Evolutionary conservation across 64 coral and sea anemone species (phyloP), one percentile per base, ranked within the genome.

Genomic region (Dendrophyllia cribrosa): DNA sequence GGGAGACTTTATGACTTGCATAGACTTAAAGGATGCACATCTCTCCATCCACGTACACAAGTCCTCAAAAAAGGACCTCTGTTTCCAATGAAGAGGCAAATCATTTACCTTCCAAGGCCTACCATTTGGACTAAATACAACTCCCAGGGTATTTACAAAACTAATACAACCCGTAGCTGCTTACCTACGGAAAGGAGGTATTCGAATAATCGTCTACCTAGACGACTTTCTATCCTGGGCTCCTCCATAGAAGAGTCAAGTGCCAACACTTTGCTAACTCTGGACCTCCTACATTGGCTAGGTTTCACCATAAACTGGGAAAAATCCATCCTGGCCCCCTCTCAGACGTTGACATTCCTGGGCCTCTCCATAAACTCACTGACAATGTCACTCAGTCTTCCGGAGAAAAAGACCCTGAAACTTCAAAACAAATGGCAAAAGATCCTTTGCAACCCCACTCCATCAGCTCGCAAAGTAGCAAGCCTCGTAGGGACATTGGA

Each of bases 21-120:
- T 93, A 21, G 83, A 86, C 23, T 21, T 93, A 56, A 93, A 93
- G 58, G 74, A 93, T 58, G 85, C 92, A 6, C 81, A 88, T 12
- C 76, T 93, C 20, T 76, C 75, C 9, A 34, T 94, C 58, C 75
- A 66, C 1, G 82, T 94, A 45, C 75, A 59, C 23, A 9, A 59
- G 14, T n/a, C 13, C 48, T 85, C 51, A 15, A 51, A 76, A 86
- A 74, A 61, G 46, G 63, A 46, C 81, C 82, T 84, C 16, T 45
- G 70, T 59, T 92, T 77, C 23, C 51, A 16, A 61, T 89, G 87
- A 74, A 89, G 64, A 77, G 59, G 58, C 53, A 64, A 6, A 46
- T 26, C 9, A 52, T 88, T 73, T 75, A 46, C 72, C 7, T 75
- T 74, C 21, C 52, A 69, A 79, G 83, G 62, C 22, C 74, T 93